These are phyloP conservation scores for Argya squamiceps DNA, from an alignment of 2,797 vertebrate genomes.

Conservation along the genomic window DNA sequence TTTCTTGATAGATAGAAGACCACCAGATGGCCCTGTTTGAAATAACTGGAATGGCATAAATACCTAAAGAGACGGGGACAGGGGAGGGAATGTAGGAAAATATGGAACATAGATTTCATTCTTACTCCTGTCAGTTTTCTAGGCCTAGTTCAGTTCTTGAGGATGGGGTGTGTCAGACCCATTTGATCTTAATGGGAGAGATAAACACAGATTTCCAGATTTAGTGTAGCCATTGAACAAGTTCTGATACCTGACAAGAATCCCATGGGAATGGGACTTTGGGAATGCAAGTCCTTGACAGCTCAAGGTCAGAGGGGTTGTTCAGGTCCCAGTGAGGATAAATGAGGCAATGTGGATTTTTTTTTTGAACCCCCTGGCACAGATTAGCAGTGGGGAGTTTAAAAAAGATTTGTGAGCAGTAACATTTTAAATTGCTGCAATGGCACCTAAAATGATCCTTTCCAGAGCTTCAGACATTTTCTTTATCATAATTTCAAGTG, in stretches of 20 bases:
- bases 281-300: rapidly evolving
- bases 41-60: background rate
- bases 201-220: background rate
- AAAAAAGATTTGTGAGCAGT: background rate
- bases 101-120: rapidly evolving
- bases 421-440: background rate
- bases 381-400: background rate
- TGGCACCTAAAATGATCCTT: background rate
- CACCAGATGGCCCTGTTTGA: background rate
- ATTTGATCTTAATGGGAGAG: background rate
- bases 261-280: rapidly evolving
- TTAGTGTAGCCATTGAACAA: background rate
- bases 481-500: background rate
- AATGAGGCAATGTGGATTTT: background rate
- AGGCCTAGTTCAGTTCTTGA: background rate
- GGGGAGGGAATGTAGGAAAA: background rate
- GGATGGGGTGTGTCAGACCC: background rate
- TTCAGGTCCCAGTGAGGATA: background rate
- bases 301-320: background rate
- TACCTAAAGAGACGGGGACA: background rate
- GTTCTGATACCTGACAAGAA: background rate
- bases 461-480: background rate
- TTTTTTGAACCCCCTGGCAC: background rate
- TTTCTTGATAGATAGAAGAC: background rate
- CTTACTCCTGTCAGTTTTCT: background rate